Evolutionary conservation across 2,888 invertebrate genomes (phyloP).

Genomic region (Siphonodentalium dalli): DNA sequence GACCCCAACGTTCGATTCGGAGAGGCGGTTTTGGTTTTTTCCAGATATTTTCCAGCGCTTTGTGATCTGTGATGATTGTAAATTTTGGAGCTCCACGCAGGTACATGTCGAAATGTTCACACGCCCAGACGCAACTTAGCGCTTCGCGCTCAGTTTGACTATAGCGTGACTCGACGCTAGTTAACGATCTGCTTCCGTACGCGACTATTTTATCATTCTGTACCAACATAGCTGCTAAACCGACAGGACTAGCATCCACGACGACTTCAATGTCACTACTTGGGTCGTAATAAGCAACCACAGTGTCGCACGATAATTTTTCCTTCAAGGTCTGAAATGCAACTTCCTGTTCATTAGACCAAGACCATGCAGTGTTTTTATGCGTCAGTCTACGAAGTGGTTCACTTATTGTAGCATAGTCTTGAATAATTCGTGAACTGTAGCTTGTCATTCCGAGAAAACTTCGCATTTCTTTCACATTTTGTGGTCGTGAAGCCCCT

Average conservation of each 20-base stretch:
- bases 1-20: slow-evolving; percentile 32
- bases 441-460: slow-evolving; percentile 41
- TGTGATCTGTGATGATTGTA: slow-evolving; percentile 36
- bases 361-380: slow-evolving; percentile 28
- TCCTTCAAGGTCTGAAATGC: slow-evolving; percentile 28
- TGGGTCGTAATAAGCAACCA: slow-evolving; percentile 28
- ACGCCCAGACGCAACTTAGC: slow-evolving; percentile 35
- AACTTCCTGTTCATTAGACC: slow-evolving; percentile 28
- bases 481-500: slow-evolving; percentile 26
- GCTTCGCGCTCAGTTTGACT: slow-evolving; percentile 36
- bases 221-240: slow-evolving; percentile 27
- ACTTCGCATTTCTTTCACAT: slow-evolving; percentile 32
- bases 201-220: slow-evolving; percentile 15
- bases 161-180: slow-evolving; percentile 29
- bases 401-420: slow-evolving; percentile 33
- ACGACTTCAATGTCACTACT: slow-evolving; percentile 14
- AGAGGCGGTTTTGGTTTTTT: slow-evolving; percentile 26
- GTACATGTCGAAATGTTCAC: slow-evolving; percentile 39
- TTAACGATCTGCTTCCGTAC: slow-evolving; percentile 29
- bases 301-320: slow-evolving; percentile 25
- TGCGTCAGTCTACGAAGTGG: slow-evolving; percentile 35
- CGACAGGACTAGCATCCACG: slow-evolving; percentile 32
- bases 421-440: slow-evolving; percentile 35
- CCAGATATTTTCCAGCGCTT: slow-evolving; percentile 31
- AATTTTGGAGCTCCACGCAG: slow-evolving; percentile 32